These are phyloP conservation scores for Podarcis raffonei DNA, from an alignment of 2,113 vertebrate species.

Conservation along the genomic window DNA sequence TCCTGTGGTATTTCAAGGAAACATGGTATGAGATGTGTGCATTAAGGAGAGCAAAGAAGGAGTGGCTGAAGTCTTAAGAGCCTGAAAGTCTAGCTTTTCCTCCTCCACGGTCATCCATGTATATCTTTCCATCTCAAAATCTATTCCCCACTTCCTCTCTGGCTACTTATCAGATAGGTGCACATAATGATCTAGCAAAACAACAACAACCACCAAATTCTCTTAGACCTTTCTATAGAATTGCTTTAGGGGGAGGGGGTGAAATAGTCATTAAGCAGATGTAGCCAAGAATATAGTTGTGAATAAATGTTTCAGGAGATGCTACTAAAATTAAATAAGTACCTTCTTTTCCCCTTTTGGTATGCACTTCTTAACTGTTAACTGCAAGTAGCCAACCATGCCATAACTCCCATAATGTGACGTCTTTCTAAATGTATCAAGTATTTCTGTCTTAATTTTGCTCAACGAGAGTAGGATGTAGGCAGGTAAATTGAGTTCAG, in stretches of 20 bases:
- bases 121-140: background rate
- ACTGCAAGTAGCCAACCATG: conserved; percentile 26
- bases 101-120: background rate
- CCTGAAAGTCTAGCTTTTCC: background rate
- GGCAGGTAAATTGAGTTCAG: conserved; percentile 49
- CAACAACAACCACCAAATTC: background rate
- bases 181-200: background rate
- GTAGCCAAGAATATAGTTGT: background rate
- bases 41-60: background rate
- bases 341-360: background rate
- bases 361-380: background rate
- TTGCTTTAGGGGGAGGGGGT: background rate
- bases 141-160: background rate
- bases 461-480: conserved; percentile 11
- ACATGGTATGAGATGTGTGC: conserved; percentile 4
- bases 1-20: background rate
- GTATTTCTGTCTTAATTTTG: conserved; percentile 28
- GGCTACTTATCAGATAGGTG: fast-evolving
- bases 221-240: background rate
- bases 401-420: conserved; percentile 3
- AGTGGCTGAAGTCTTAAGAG: background rate
- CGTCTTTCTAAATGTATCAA: conserved; percentile 39
- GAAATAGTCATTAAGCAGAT: background rate
- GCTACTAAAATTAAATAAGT: background rate
- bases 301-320: background rate